Evolutionary conservation across 2,888 invertebrate species (phyloP).

Genomic region (Cybosia mesomella): DNA sequence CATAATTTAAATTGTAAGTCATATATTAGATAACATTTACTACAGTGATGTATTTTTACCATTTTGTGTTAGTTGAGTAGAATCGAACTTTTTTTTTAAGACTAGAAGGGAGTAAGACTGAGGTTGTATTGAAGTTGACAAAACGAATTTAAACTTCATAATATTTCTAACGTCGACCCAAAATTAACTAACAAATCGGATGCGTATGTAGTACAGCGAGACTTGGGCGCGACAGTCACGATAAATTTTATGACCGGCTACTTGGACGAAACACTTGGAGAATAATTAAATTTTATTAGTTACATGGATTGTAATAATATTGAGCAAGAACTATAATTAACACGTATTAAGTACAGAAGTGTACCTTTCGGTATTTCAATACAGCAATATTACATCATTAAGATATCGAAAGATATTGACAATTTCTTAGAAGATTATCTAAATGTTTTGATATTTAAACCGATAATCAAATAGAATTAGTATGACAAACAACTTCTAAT

Average conservation of each 20-base stretch:
- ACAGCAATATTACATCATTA: slow-evolving; percentile 22
- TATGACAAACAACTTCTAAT: slow-evolving; percentile 9
- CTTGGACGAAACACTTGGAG: background rate
- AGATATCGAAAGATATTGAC: slow-evolving; percentile 26
- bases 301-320: background rate
- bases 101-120: no score
- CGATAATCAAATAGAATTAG: slow-evolving; percentile 31
- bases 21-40: no score
- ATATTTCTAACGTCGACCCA: no score
- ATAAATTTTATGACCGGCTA: background rate
- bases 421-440: slow-evolving; percentile 40
- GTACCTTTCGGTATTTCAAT: background rate
- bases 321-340: background rate
- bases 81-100: no score
- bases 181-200: no score
- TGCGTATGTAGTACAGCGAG: no score
- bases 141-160: no score
- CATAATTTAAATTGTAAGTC: no score
- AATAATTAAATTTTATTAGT: background rate
- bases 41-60: no score
- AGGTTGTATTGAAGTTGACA: no score
- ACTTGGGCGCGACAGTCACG: no score
- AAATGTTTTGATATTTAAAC: slow-evolving; percentile 23
- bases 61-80: no score
- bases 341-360: background rate